Conservation (phyloP, 2,888 invertebrate species). For the Carterocephalus palaemon region DNA sequence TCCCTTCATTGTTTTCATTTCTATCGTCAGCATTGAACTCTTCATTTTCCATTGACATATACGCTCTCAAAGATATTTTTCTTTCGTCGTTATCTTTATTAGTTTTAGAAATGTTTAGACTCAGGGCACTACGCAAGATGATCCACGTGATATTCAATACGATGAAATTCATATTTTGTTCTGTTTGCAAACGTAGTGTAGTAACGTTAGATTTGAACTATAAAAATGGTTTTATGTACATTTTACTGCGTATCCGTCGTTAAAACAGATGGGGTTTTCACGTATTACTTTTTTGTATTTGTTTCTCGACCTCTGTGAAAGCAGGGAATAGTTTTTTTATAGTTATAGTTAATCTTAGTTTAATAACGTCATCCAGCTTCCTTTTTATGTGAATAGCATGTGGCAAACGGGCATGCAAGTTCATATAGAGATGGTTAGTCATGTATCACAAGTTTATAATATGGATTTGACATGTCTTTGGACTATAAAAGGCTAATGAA, state of each 20-base stretch:
- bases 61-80: background rate
- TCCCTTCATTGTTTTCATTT: conserved; percentile 36
- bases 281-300: conserved; percentile 12
- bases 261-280: conserved; percentile 16
- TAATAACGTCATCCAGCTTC: no score
- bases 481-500: no score
- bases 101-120: background rate
- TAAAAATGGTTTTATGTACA: conserved; percentile 15
- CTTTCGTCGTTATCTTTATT: background rate
- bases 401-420: no score
- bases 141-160: background rate
- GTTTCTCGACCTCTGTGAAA: background rate
- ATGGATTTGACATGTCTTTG: no score
- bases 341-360: no score
- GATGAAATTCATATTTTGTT: background rate
- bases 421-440: no score
- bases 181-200: background rate
- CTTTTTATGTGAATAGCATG: no score
- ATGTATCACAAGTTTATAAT: no score
- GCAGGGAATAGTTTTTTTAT: background rate
- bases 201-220: conserved; percentile 8
- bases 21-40: conserved; percentile 1
- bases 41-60: background rate
- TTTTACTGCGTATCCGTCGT: conserved; percentile 17
- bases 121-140: background rate